Base-by-base conservation (phyloP, 2,888 invertebrate species). In the Aporophyla lueneburgensis region DNA sequence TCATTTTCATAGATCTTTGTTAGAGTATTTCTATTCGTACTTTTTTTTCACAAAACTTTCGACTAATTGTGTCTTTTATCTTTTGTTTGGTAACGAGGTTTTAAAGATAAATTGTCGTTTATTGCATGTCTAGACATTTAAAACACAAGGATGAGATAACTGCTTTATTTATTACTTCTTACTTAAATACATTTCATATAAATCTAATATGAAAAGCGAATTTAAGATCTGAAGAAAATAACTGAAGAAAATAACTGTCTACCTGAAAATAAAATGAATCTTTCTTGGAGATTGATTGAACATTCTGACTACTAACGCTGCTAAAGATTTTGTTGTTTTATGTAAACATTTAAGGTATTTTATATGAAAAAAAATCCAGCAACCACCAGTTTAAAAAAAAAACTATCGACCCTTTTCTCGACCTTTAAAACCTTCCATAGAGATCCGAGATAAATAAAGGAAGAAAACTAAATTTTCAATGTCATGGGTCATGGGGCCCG, bases 1-100 rank as follows among this genome's bases (percentile, higher is more conserved):
- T 81, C 84, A 84, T 86, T 86, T 86, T 87, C 85, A 87, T 88
- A 83, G 75, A 87, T 83, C 83, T 81, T 81, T 62, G 66, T 75
- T 78, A 71, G 77, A 80, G 80, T 88, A 86, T 87, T 85, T 86
- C 74, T 86, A 77, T 74, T 66, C 63, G 58, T 63, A 70, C 65
- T 67, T 82, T 67, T 66, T 72, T 65, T 58, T 62, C 40, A 74
- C 19, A 53, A 65, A 80, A 69, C 12, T 58, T 66, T 69, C 10
- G 21, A 46, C 43, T 58, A 58, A n/a, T 51, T 68, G 71, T 67
- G 43, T 9, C 59, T 62, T 76, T 70, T 75, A 10, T 63, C 10
- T 72, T 72, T 74, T 40, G 40, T 56, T 61, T 61, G 46, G 3
- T 54, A 71, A 54, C 67, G 58, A 62, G 49, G 21, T 74, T 78